Base-by-base conservation (phyloP, 2,113 vertebrate genomes). In the Neolamprologus kungweensis region DNA sequence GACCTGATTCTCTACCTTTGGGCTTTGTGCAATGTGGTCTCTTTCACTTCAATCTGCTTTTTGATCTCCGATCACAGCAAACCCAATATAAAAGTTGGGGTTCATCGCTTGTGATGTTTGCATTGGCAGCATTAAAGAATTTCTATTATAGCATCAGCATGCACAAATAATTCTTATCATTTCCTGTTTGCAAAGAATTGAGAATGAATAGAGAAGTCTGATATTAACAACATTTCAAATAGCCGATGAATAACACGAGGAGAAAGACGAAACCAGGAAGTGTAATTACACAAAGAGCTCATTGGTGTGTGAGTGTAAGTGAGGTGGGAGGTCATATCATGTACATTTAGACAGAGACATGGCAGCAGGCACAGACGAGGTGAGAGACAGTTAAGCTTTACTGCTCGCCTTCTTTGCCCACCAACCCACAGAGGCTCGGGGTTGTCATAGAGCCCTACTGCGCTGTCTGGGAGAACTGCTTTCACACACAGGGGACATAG, bases 381-480 rank as follows among this genome's bases (percentile, higher is more conserved):
- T 85, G 83, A 28, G 71, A 84, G 54, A 33, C 2, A 88, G 86
- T 78, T 88, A 19, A 85, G 86, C 60, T 88, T 85, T 75, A 63
- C 6, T 79, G 37, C 75, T 83, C 58, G 37, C 87, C 83, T 53
- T 54, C 80, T 82, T 86, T 84, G 54, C 84, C 88, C 89, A 88
- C 89, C 78, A 89, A 78, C 89, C 80, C 84, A 85, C 90, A 82
- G 89, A 91, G 85, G 53, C 86, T 80, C 16, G 9, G 35, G 51
- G 87, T 87, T 92, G 90, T 96, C 93, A 94, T 42, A 87, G 90
- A 89, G 83, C 89, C 92, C 88, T 58, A 71, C 92, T 88, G 92
- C 5, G 83, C 83, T 90, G 89, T 93, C 93, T 93, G 85, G 81
- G 80, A 92, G 88, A 94, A 92, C 91, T 94, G 93, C 90, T 94